phyloP scores from a whole-genome alignment of 2,888 invertebrate genomes.

The Acronicta aceris region DNA sequence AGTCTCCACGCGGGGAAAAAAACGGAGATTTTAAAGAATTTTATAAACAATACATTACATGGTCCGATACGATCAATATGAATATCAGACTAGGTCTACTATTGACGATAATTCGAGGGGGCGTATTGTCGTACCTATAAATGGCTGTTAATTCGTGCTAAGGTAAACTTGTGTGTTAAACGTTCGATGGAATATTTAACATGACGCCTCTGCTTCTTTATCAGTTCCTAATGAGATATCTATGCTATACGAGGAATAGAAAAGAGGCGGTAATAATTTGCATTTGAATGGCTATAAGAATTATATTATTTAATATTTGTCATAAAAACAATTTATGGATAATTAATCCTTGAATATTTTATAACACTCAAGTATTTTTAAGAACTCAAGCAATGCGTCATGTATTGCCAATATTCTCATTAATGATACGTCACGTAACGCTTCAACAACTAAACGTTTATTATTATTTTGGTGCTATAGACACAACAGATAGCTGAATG shows the following conservation, averaged over 20 bases:
- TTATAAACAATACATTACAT: constrained; percentile 27
- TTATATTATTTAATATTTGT: constrained; percentile 15
- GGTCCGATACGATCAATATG: constrained; percentile 30
- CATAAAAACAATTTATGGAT: constrained; percentile 21
- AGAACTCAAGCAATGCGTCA: constrained; percentile 19
- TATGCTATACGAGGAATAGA: constrained; percentile 15
- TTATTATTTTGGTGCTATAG: constrained; percentile 35
- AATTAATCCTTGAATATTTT: constrained; percentile 22
- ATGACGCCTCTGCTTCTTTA: constrained; percentile 70
- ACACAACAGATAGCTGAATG: constrained; percentile 17
- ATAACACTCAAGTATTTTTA: constrained; percentile 17
- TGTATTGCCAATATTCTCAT: constrained; percentile 22
- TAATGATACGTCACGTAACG: constrained; percentile 32
- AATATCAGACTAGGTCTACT: constrained; percentile 43
- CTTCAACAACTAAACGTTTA: constrained; percentile 28
- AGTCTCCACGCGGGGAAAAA: too few relatives aligned
- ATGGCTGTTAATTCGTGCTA: constrained; percentile 74
- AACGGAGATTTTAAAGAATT: constrained; percentile 13
- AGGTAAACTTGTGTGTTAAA: constrained; percentile 76
- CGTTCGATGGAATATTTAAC: constrained; percentile 65
- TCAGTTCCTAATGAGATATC: constrained; percentile 37
- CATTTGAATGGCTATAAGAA: constrained; percentile 13
- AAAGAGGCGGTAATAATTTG: constrained; percentile 17
- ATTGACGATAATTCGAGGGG: constrained; percentile 64
- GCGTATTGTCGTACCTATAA: constrained; percentile 69